These are phyloP conservation scores for Drosophila mauritiana DNA, from an alignment of 1,140 invertebrate species.

Conservation along the genomic window DNA sequence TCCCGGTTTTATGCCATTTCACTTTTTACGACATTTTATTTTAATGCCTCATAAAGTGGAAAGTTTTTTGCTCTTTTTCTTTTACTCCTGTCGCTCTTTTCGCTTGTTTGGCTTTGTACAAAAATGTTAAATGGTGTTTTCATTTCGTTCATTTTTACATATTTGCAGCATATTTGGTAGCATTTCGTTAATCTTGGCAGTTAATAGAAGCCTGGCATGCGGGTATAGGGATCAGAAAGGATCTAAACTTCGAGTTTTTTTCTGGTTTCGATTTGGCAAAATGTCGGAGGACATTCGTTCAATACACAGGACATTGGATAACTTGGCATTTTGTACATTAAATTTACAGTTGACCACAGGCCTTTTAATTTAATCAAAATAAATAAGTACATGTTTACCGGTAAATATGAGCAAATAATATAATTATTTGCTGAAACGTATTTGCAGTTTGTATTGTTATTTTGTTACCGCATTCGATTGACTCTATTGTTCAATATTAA, in stretches of 20 bases:
- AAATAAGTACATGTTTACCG: background rate
- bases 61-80: constrained; percentile 44
- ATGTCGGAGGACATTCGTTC: too few relatives aligned
- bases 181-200: background rate
- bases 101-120: constrained; percentile 25
- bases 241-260: background rate
- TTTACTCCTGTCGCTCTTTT: constrained; percentile 12
- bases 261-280: background rate
- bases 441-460: background rate
- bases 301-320: background rate
- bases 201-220: background rate
- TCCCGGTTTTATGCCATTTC: constrained; percentile 13
- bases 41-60: constrained; percentile 75
- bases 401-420: background rate
- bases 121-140: constrained; percentile 44
- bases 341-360: background rate
- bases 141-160: constrained; percentile 30
- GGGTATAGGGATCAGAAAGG: background rate
- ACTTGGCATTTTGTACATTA: background rate
- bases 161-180: constrained; percentile 40
- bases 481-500: background rate
- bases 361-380: background rate
- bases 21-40: constrained; percentile 62
- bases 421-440: background rate
- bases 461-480: background rate